These are phyloP conservation scores for Cyclargus thomasi DNA, from an alignment of 1,140 invertebrate genomes.

Conservation along the genomic window DNA sequence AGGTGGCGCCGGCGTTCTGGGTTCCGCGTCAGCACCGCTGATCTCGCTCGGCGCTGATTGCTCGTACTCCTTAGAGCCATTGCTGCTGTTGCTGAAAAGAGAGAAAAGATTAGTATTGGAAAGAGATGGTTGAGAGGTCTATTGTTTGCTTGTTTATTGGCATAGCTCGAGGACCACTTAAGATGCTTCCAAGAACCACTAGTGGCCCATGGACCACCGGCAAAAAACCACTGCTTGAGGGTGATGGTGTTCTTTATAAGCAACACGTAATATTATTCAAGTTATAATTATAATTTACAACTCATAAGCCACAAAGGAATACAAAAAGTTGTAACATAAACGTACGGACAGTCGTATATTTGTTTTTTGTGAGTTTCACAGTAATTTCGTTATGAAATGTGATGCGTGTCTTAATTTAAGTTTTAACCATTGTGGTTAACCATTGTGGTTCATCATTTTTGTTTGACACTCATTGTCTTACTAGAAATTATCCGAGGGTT, in stretches of 20 bases:
- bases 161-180: too few species aligned
- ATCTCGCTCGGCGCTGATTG: slow-evolving; percentile 59
- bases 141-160: too few species aligned
- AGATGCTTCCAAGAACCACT: too few species aligned
- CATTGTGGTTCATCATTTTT: not conserved
- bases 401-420: not conserved
- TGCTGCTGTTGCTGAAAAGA: slow-evolving; percentile 51
- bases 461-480: not conserved
- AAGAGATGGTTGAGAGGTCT: not conserved
- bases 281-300: not conserved
- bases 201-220: too few species aligned
- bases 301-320: not conserved
- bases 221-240: too few species aligned
- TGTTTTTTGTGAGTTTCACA: not conserved
- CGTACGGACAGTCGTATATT: not conserved
- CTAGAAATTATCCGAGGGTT: too few species aligned
- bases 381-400: not conserved
- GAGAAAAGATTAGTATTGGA: slow-evolving; percentile 16
- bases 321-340: not conserved
- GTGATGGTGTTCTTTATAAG: too few species aligned
- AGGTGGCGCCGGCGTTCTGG: slow-evolving; percentile 46
- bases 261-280: not conserved
- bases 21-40: slow-evolving; percentile 48
- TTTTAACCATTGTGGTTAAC: not conserved
- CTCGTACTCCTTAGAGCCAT: slow-evolving; percentile 59